Percentiles rank a stretch among this genome's conserved stretches.
phyloP scores from a whole-genome alignment of 2,113 vertebrate species.

The Indicator indicator region DNA sequence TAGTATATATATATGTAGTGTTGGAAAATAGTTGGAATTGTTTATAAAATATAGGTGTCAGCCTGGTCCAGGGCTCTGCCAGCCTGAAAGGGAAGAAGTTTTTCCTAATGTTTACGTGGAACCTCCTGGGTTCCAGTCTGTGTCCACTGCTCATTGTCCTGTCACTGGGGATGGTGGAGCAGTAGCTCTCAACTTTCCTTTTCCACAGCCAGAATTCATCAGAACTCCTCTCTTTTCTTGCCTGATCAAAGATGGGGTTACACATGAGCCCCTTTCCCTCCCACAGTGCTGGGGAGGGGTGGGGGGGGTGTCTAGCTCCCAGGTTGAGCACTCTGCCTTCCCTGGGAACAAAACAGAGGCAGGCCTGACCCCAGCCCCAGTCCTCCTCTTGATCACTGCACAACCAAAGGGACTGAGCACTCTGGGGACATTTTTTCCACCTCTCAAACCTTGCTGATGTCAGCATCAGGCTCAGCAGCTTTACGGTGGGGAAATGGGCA shows the following conservation, averaged over 20 bases:
- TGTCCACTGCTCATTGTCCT: too few species aligned
- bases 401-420: fast-evolving
- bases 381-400: neutral
- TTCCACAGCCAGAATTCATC: neutral
- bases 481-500: neutral
- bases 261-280: too few species aligned
- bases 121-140: too few species aligned
- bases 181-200: neutral
- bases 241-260: neutral
- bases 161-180: too few species aligned
- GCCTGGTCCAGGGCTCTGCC: too few species aligned
- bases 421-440: neutral
- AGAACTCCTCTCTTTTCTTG: neutral
- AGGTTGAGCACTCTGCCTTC: neutral
- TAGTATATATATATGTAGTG: too few species aligned
- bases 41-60: too few species aligned
- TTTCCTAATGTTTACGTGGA: too few species aligned
- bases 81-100: too few species aligned
- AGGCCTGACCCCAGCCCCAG: neutral
- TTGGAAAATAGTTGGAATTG: too few species aligned
- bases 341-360: neutral
- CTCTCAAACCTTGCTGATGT: neutral
- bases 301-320: neutral
- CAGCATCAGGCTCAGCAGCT: neutral
- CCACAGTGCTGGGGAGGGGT: neutral